phyloP scores from a whole-genome alignment of 2,113 vertebrate species.

The Antennarius striatus region DNA sequence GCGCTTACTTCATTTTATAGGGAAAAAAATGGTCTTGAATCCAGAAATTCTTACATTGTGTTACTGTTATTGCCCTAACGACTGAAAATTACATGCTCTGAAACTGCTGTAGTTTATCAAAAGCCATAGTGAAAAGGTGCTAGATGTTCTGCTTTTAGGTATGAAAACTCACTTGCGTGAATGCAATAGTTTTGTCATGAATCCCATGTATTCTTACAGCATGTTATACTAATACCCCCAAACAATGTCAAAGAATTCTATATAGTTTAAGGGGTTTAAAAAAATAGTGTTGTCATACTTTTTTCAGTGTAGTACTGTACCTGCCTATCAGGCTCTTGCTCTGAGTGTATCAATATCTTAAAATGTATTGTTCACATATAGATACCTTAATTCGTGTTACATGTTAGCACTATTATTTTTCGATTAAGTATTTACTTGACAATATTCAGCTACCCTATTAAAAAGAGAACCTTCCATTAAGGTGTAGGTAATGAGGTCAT shows the following conservation, averaged over 20 bases:
- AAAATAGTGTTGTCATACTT: conserved; percentile 74
- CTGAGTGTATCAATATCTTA: conserved; percentile 77
- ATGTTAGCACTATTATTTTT: conserved; percentile 68
- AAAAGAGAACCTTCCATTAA: conserved; percentile 67
- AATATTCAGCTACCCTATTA: conserved; percentile 63
- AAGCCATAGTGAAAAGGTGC: conserved; percentile 87
- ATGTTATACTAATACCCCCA: conserved; percentile 79
- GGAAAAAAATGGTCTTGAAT: background rate
- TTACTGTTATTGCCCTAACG: conserved; percentile 79
- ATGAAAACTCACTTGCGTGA: conserved; percentile 81
- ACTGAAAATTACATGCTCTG: conserved; percentile 81
- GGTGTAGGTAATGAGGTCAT: conserved; percentile 54
- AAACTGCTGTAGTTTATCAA: conserved; percentile 83
- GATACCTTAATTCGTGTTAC: conserved; percentile 71
- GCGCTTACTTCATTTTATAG: conserved; percentile 78
- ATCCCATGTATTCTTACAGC: conserved; percentile 80
- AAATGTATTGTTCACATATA: conserved; percentile 78
- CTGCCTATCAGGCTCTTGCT: conserved; percentile 73
- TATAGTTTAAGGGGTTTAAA: conserved; percentile 71
- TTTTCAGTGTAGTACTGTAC: conserved; percentile 77
- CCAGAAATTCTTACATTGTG: conserved; percentile 73
- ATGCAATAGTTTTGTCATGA: conserved; percentile 84
- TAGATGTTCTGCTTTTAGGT: conserved; percentile 85
- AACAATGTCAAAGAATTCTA: conserved; percentile 75
- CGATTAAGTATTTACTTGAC: conserved; percentile 68